Evolutionary conservation across 2,888 invertebrate species (phyloP).

Genomic region (Busseola fusca): DNA sequence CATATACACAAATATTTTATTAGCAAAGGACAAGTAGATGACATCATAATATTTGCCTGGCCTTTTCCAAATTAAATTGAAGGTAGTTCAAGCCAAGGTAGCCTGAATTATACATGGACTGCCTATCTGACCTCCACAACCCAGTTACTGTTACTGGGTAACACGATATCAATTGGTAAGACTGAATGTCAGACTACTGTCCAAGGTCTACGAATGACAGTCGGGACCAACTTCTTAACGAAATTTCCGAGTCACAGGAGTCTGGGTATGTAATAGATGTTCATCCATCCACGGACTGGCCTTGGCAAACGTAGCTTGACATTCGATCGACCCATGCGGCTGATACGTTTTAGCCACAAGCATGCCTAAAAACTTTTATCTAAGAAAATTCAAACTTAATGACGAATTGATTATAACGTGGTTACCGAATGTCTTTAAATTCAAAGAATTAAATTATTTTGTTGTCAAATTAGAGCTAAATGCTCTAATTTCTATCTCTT

Average conservation of each 20-base stretch:
- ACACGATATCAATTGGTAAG: background rate
- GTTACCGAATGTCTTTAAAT: constrained; percentile 21
- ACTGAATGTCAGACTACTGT: background rate
- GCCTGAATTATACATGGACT: background rate
- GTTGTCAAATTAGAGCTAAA: too few relatives aligned
- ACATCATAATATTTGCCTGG: too few relatives aligned
- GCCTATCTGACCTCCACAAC: background rate
- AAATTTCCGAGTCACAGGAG: background rate
- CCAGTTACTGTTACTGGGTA: too few relatives aligned
- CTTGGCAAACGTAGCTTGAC: background rate
- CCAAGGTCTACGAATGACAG: background rate
- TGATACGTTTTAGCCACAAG: background rate
- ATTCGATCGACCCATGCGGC: background rate
- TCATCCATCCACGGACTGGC: background rate
- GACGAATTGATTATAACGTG: constrained; percentile 11
- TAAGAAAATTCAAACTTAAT: constrained; percentile 12
- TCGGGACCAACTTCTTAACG: background rate
- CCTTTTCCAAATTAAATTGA: too few relatives aligned
- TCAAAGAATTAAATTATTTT: too few relatives aligned
- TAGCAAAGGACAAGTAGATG: too few relatives aligned
- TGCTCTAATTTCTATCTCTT: background rate
- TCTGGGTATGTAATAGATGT: background rate
- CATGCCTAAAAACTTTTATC: background rate
- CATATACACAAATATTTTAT: too few relatives aligned
- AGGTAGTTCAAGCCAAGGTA: too few relatives aligned